Conservation (phyloP, 2,888 invertebrate species). For the Lottia scabra region DNA sequence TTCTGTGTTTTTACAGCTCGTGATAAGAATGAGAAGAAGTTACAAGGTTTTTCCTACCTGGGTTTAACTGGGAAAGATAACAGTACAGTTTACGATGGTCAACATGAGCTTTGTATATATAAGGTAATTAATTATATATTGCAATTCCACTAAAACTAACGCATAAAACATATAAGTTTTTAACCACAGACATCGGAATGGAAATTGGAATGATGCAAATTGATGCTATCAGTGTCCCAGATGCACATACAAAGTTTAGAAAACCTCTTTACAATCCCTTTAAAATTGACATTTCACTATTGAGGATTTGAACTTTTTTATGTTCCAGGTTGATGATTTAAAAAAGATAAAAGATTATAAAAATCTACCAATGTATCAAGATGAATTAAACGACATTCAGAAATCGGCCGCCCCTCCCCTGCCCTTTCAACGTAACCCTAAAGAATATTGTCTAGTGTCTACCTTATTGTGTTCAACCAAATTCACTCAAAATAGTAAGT, state of each 20-base stretch:
- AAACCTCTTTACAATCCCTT: no score
- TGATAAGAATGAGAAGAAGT: conserved; percentile 28
- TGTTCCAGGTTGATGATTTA: conserved; percentile 80
- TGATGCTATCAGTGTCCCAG: no score
- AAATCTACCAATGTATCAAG: conserved; percentile 56
- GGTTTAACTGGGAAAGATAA: conserved; percentile 82
- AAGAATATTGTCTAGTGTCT: conserved; percentile 84
- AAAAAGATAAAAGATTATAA: conserved; percentile 75
- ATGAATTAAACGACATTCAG: conserved; percentile 50
- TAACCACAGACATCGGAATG: no score
- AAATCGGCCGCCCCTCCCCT: conserved; percentile 70
- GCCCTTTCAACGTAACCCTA: conserved; percentile 69
- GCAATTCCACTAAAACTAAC: no score
- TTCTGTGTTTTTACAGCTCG: conserved; percentile 21
- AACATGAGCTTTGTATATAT: conserved; percentile 90
- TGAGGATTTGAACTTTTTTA: neutral
- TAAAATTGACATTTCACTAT: no score
- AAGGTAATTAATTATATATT: conserved; percentile 71
- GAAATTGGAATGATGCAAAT: no score
- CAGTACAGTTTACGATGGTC: conserved; percentile 87
- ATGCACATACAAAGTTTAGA: no score
- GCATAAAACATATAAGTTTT: no score
- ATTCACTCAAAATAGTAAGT: conserved; percentile 88
- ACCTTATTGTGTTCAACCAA: conserved; percentile 95
- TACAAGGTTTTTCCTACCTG: conserved; percentile 75